Percentiles rank a stretch among this genome's conserved stretches.
Evolutionary conservation across 2,888 invertebrate genomes (phyloP).

Genomic region (Melikaiella ostensackeni): DNA sequence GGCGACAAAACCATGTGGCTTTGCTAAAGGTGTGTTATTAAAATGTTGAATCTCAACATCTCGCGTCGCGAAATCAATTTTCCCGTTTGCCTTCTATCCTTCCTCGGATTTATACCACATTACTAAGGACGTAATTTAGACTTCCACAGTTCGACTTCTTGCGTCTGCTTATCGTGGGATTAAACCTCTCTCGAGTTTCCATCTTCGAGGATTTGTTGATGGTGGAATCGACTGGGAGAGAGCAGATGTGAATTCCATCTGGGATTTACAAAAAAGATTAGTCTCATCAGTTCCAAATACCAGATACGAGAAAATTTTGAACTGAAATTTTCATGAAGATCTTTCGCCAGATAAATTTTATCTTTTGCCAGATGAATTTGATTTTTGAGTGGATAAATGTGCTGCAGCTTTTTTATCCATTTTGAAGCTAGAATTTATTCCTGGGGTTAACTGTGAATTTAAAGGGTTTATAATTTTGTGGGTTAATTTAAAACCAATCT

Average conservation of each 20-base stretch:
- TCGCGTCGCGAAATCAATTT: conserved; percentile 62
- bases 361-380: no score
- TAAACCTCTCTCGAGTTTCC: conserved; percentile 26
- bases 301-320: not conserved
- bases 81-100: conserved; percentile 56
- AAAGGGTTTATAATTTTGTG: no score
- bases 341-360: no score
- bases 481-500: no score
- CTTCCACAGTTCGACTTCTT: conserved; percentile 22
- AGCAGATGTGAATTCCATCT: conserved; percentile 27
- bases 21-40: conserved; percentile 63
- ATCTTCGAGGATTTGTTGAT: conserved; percentile 39
- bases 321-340: not conserved
- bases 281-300: not conserved
- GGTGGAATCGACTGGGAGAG: conserved; percentile 40
- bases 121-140: conserved; percentile 37
- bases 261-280: not conserved
- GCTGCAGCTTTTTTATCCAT: no score
- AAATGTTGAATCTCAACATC: conserved; percentile 62
- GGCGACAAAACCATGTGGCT: conserved; percentile 58
- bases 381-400: no score
- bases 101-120: conserved; percentile 22
- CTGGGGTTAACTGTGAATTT: no score
- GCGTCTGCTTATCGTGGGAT: conserved; percentile 32
- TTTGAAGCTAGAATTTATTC: no score